phyloP scores from a whole-genome alignment of 2,797 vertebrate species.

The Megaceryle alcyon region DNA sequence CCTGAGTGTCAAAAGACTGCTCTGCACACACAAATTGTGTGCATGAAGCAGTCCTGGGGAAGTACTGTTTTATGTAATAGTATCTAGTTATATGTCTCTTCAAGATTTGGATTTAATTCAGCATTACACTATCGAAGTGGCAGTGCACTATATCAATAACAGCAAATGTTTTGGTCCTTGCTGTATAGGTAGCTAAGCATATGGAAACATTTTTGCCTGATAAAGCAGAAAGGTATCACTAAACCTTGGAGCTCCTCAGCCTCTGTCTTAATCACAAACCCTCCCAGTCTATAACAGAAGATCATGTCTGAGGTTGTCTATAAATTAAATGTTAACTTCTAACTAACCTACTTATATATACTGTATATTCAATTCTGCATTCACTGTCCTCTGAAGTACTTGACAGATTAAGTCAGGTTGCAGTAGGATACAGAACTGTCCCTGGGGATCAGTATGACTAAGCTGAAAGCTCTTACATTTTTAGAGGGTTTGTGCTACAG shows the following conservation, averaged over 20 bases:
- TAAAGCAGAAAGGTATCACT: neutral
- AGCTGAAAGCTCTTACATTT: neutral
- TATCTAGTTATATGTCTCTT: neutral
- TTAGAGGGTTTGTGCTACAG: neutral
- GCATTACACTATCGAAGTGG: neutral
- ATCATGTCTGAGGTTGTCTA: neutral
- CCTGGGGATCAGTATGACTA: neutral
- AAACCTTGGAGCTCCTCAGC: neutral
- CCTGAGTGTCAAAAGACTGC: neutral
- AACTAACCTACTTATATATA: neutral
- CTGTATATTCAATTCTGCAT: neutral
- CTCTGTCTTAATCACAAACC: neutral
- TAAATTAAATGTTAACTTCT: neutral
- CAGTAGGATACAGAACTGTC: neutral
- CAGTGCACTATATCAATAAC: neutral
- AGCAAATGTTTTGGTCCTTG: neutral
- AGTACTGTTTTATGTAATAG: neutral
- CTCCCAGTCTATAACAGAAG: neutral
- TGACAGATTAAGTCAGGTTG: neutral
- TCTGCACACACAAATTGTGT: neutral
- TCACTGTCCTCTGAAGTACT: neutral
- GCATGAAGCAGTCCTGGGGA: neutral
- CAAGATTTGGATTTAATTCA: neutral
- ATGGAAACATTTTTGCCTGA: neutral
- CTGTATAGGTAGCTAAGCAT: neutral